Evolutionary conservation across 1,140 invertebrate genomes (phyloP).

Genomic region (Diuraphis noxia): DNA sequence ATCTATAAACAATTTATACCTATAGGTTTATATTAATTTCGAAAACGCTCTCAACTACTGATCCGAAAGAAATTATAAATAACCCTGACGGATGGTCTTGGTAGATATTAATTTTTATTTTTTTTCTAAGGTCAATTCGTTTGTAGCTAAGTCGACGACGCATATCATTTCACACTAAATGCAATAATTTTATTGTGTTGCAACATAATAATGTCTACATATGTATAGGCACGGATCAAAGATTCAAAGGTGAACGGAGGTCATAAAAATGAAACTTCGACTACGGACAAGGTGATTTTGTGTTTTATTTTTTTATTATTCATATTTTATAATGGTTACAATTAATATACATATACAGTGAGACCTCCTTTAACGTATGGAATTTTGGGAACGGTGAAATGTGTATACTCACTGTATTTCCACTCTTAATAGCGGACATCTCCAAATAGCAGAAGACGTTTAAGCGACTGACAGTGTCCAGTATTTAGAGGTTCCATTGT

Average conservation of each 20-base stretch:
- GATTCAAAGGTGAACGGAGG: slow-evolving; percentile 37
- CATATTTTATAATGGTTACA: not conserved
- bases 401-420: too few species aligned
- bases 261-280: not conserved
- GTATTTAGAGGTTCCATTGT: too few species aligned
- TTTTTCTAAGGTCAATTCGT: not conserved
- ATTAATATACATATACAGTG: not conserved
- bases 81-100: not conserved
- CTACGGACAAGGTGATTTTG: not conserved
- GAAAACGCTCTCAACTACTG: not conserved
- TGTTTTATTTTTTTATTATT: not conserved
- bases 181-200: slow-evolving; percentile 22
- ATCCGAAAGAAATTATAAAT: not conserved
- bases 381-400: too few species aligned
- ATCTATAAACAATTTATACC: not conserved
- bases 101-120: not conserved
- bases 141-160: slow-evolving; percentile 21
- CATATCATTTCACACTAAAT: slow-evolving; percentile 43
- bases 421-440: too few species aligned
- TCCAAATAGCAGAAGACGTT: too few species aligned
- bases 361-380: too few species aligned
- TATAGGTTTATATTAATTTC: not conserved
- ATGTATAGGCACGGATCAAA: not conserved
- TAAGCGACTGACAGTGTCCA: too few species aligned
- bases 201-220: not conserved